Conservation (phyloP, 2,797 vertebrate genomes). For the Rhodeus uyekii region DNA sequence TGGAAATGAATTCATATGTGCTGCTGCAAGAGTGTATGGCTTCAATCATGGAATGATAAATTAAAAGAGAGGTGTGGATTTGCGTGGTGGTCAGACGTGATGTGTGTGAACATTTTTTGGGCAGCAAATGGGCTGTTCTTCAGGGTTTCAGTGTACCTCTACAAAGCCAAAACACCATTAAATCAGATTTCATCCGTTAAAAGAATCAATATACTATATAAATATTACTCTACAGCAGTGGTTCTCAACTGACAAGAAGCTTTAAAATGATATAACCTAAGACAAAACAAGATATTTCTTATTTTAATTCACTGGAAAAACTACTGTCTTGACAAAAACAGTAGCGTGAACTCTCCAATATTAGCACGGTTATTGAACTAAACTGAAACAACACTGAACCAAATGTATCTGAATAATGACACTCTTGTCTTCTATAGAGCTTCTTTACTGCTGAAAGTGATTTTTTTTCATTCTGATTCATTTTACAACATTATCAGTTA, state of each 20-base stretch:
- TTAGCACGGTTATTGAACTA: neutral
- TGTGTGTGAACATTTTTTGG: slow-evolving; percentile 33
- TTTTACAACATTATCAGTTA: neutral
- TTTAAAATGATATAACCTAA: neutral
- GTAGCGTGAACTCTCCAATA: neutral
- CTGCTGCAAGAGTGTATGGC: slow-evolving; percentile 59
- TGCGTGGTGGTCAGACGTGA: slow-evolving; percentile 61
- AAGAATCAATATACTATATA: neutral
- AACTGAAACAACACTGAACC: neutral
- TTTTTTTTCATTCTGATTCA: neutral
- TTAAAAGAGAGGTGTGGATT: slow-evolving; percentile 64
- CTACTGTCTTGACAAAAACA: neutral
- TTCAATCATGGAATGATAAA: slow-evolving; percentile 46
- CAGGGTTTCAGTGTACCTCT: neutral
- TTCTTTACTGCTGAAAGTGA: neutral
- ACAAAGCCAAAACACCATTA: neutral
- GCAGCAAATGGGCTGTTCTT: slow-evolving; percentile 14
- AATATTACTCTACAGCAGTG: neutral
- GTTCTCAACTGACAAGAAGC: neutral
- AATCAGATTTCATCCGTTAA: slow-evolving; percentile 9
- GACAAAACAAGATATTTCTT: neutral
- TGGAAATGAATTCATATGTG: slow-evolving; percentile 61
- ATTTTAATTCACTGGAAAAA: neutral
- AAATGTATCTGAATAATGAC: no score
- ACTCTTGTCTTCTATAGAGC: no score